These are phyloP conservation scores for Polypedilum vanderplanki DNA, from an alignment of 1,140 invertebrate genomes.

Conservation along the genomic window DNA sequence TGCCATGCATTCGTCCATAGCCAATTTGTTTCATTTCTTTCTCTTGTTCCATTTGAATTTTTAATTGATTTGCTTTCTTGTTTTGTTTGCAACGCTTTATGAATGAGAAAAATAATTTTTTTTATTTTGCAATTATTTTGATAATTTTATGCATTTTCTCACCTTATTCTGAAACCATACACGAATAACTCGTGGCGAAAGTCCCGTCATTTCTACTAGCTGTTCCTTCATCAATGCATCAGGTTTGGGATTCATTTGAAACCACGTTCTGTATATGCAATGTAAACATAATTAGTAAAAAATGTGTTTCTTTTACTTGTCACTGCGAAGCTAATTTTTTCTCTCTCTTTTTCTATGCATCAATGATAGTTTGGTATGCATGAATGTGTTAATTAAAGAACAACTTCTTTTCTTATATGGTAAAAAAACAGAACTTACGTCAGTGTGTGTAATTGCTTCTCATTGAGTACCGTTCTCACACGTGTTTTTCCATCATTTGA, in stretches of 20 bases:
- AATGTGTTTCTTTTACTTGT: neutral
- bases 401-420: neutral
- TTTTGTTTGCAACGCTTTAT: conserved; percentile 93
- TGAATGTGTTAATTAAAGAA: conserved; percentile 21
- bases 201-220: conserved; percentile 95
- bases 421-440: conserved; percentile 44
- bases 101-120: neutral
- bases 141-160: no score
- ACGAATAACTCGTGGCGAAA: conserved; percentile 90
- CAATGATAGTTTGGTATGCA: neutral
- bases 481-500: conserved; percentile 84
- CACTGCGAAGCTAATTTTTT: neutral
- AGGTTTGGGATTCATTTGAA: conserved; percentile 93
- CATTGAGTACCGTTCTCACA: conserved; percentile 95
- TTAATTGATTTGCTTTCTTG: conserved; percentile 93
- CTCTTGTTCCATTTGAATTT: conserved; percentile 94
- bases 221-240: conserved; percentile 99
- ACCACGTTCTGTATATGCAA: conserved; percentile 61
- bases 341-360: neutral
- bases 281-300: conserved; percentile 22
- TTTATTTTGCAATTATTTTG: neutral
- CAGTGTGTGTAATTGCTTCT: conserved; percentile 95
- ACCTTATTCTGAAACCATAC: conserved; percentile 99
- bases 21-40: conserved; percentile 93
- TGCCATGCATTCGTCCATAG: conserved; percentile 87